Conservation (phyloP, 2,888 invertebrate genomes). For the Hemistola chrysoprasaria region DNA sequence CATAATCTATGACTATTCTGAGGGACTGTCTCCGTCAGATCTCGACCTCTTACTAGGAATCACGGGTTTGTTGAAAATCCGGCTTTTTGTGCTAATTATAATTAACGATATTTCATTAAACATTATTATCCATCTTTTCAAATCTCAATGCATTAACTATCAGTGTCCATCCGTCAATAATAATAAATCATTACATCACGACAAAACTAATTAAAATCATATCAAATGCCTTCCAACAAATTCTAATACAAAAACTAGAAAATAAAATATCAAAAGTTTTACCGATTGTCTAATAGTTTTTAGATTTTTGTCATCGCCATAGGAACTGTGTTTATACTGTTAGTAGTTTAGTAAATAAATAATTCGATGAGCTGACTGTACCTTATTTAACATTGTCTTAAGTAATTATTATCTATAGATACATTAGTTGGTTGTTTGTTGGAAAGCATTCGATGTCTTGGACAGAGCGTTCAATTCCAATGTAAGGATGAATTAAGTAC, state of each 20-base stretch:
- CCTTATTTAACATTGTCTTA: slow-evolving; percentile 28
- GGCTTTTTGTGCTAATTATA: slow-evolving; percentile 34
- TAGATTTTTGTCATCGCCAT: slow-evolving; percentile 61
- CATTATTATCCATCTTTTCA: slow-evolving; percentile 48
- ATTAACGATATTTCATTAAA: slow-evolving; percentile 27
- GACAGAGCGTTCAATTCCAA: slow-evolving; percentile 67
- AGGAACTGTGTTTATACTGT: slow-evolving; percentile 74
- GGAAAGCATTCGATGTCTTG: slow-evolving; percentile 53
- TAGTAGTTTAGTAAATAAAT: slow-evolving; percentile 55
- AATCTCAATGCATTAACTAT: slow-evolving; percentile 62
- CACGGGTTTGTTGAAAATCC: slow-evolving; percentile 43
- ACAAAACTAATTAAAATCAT: slow-evolving; percentile 33
- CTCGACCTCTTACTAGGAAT: slow-evolving; percentile 48
- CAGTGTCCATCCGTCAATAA: slow-evolving; percentile 40
- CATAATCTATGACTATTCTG: slow-evolving; percentile 17
- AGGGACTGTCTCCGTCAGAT: slow-evolving; percentile 22
- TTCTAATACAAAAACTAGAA: slow-evolving; percentile 36
- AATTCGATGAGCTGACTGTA: slow-evolving; percentile 49
- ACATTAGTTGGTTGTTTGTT: slow-evolving; percentile 39
- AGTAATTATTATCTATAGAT: slow-evolving; percentile 31
- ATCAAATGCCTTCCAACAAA: slow-evolving; percentile 52
- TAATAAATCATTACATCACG: slow-evolving; percentile 19
- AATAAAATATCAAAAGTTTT: slow-evolving; percentile 58
- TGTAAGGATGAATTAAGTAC: slow-evolving; percentile 59
- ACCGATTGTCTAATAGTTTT: slow-evolving; percentile 56